A percentile compares a stretch with the other conserved stretches of the same genome.
Conservation (phyloP, 2,113 vertebrate genomes). For the Dermatemys mawii region DNA sequence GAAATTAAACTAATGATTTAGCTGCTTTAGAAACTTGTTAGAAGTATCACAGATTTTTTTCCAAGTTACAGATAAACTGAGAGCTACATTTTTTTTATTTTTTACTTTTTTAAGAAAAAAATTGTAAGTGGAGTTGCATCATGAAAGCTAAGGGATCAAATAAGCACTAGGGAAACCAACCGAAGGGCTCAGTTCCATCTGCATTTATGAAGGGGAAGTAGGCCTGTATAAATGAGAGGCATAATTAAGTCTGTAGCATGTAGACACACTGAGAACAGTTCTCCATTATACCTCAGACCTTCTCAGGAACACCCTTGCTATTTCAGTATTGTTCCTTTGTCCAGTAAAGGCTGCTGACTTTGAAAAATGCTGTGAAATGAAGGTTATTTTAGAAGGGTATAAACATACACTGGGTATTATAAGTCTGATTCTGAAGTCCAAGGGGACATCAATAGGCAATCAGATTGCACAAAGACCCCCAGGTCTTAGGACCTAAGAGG, state of each 20-base stretch:
- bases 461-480: not conserved
- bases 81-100: not conserved
- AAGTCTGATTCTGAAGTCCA: not conserved
- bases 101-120: not conserved
- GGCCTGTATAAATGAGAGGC: not conserved
- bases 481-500: not conserved
- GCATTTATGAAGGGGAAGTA: not conserved
- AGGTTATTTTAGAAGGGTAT: not conserved
- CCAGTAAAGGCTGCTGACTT: not conserved
- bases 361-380: not conserved
- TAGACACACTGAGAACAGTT: not conserved
- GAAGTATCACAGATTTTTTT: not conserved
- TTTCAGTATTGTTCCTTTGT: not conserved
- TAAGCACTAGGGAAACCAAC: not conserved
- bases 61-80: conserved; percentile 26
- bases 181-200: not conserved
- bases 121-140: not conserved
- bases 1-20: conserved; percentile 60
- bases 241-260: not conserved
- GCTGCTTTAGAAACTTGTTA: conserved; percentile 32
- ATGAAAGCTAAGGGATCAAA: not conserved
- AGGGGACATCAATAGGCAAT: not conserved
- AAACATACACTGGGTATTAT: not conserved
- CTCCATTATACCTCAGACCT: not conserved
- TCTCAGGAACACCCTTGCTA: not conserved